Conservation (phyloP, 2,113 vertebrate genomes). For the Peucedramus taeniatus region DNA sequence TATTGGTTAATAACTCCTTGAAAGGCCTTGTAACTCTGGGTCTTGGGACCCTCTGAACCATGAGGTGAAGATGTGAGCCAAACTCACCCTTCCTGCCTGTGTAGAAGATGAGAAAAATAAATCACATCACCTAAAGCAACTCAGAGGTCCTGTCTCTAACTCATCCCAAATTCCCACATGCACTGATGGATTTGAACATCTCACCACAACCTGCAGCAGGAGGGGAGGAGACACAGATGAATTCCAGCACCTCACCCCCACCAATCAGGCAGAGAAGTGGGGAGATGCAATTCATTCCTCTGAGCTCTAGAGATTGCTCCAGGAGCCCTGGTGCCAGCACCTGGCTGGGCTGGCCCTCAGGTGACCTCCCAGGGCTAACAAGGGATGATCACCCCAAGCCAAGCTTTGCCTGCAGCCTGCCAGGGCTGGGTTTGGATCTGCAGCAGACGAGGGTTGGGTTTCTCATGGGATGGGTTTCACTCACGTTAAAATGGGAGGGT, state of each 20-base stretch:
- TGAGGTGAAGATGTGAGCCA: background rate
- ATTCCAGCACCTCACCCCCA: rapidly evolving
- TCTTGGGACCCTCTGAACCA: background rate
- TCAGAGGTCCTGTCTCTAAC: background rate
- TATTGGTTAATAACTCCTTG: background rate
- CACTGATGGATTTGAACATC: background rate
- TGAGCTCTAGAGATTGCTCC: background rate
- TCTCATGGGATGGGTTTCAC: background rate
- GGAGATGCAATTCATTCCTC: background rate
- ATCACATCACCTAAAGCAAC: background rate
- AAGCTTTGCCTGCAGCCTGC: background rate
- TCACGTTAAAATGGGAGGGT: rapidly evolving
- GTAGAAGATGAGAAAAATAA: background rate
- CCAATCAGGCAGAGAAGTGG: background rate
- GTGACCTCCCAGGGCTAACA: background rate
- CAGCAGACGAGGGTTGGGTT: background rate
- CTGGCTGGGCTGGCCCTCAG: background rate
- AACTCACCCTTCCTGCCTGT: background rate
- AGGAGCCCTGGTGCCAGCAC: background rate
- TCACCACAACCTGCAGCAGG: rapidly evolving
- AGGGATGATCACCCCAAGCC: background rate
- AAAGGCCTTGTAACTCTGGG: background rate
- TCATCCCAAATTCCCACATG: background rate
- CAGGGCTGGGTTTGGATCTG: background rate
- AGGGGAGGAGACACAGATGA: background rate